A percentile compares a stretch with the other conserved stretches of the same genome.
These are phyloP conservation scores for Mimachlamys varia DNA, from an alignment of 2,888 invertebrate species.

Conservation along the genomic window DNA sequence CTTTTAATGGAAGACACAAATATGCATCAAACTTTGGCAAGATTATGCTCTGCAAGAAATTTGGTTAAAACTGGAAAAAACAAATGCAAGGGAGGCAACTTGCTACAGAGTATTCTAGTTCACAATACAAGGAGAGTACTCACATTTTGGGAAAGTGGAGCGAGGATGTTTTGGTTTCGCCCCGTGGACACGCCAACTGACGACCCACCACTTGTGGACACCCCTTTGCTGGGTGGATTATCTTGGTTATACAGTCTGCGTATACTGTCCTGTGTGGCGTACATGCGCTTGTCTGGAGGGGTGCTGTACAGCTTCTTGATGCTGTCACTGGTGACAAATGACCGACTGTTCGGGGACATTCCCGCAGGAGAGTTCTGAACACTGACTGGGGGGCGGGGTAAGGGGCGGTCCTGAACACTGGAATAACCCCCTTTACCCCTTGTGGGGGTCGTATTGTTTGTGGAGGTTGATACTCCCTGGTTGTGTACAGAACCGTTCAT, in stretches of 20 bases:
- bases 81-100: no score
- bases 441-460: background rate
- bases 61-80: no score
- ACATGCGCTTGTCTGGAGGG: conserved; percentile 53
- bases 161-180: background rate
- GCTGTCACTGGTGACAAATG: conserved; percentile 63
- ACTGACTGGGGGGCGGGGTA: background rate
- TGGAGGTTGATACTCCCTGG: background rate
- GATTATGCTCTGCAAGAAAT: no score
- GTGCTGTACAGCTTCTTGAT: conserved; percentile 64
- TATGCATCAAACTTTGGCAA: no score
- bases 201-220: background rate
- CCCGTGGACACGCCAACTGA: background rate
- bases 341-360: conserved; percentile 41
- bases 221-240: background rate
- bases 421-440: conserved; percentile 17
- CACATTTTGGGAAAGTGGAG: conserved; percentile 13
- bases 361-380: conserved; percentile 23
- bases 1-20: background rate
- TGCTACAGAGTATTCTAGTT: no score
- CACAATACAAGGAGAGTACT: background rate
- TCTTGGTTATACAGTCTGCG: conserved; percentile 42
- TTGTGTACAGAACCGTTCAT: conserved; percentile 19
- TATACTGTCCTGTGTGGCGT: conserved; percentile 52
- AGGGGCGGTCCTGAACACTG: conserved; percentile 32